A percentile compares a stretch with the other conserved stretches of the same genome.
Evolutionary conservation across 2,797 vertebrate species (phyloP).

Genomic region (Hybognathus amarus): DNA sequence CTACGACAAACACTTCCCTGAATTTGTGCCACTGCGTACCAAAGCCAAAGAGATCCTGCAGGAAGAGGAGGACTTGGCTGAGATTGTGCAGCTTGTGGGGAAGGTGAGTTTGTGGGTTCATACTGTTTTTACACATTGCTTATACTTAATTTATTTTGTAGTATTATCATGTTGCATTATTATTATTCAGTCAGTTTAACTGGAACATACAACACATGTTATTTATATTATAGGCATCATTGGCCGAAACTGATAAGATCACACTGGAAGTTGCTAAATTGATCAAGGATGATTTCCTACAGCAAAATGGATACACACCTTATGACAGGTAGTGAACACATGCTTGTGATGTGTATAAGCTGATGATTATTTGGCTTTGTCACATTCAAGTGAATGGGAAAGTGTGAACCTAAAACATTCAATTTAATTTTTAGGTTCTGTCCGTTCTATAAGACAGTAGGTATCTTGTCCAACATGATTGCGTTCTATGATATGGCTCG

Average conservation of each 20-base stretch:
- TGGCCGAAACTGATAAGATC: constrained; percentile 98
- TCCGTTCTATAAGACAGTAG: constrained; percentile 98
- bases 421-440: constrained; percentile 84
- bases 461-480: constrained; percentile 97
- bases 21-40: constrained; percentile 96
- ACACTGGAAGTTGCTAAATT: constrained; percentile 97
- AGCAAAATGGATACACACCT: constrained; percentile 96
- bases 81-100: constrained; percentile 98
- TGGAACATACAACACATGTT: neutral
- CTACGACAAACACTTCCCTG: constrained; percentile 95
- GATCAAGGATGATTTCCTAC: constrained; percentile 97
- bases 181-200: neutral
- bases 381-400: neutral
- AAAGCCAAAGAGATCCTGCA: constrained; percentile 98
- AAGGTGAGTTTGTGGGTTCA: constrained; percentile 80
- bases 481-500: constrained; percentile 97
- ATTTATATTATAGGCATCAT: constrained; percentile 82
- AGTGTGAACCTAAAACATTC: neutral
- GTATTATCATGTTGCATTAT: neutral
- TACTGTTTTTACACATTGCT: neutral
- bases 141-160: neutral
- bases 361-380: neutral
- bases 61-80: constrained; percentile 97
- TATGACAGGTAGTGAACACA: constrained; percentile 87
- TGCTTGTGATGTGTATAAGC: neutral